phyloP scores from a whole-genome alignment of 2,797 vertebrate species.

The Myoxocephalus aenaeus region DNA sequence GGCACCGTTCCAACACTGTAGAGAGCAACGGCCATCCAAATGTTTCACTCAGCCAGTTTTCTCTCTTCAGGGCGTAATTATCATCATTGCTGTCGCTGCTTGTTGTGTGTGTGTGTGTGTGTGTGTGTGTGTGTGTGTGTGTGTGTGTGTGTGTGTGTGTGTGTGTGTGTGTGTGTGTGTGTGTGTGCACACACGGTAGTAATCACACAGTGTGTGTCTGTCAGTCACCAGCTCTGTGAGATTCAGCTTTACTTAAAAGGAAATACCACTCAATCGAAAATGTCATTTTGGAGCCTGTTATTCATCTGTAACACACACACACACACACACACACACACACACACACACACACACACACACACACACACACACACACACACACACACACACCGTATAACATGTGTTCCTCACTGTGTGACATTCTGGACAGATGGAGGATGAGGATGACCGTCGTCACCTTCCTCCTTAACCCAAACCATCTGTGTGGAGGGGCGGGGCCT shows the following conservation, averaged over 20 bases:
- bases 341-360: slow-evolving; percentile 34
- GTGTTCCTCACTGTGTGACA: slow-evolving; percentile 65
- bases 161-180: slow-evolving; percentile 2
- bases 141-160: slow-evolving; percentile 12
- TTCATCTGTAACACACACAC: slow-evolving; percentile 45
- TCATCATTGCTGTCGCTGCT: too few species aligned
- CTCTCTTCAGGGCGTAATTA: too few species aligned
- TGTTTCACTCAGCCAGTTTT: too few species aligned
- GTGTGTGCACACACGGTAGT: not conserved
- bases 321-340: slow-evolving; percentile 1
- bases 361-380: slow-evolving; percentile 19
- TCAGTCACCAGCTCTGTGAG: slow-evolving; percentile 40
- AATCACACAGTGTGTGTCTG: slow-evolving; percentile 55
- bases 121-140: slow-evolving; percentile 20
- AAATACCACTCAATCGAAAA: slow-evolving; percentile 59
- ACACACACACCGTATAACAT: slow-evolving; percentile 20
- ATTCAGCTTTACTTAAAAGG: slow-evolving; percentile 56
- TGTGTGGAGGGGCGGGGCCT: slow-evolving; percentile 37
- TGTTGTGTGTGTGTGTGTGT: slow-evolving; percentile 4
- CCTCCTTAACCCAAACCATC: slow-evolving; percentile 56
- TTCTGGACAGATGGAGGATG: slow-evolving; percentile 67
- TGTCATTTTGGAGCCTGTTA: slow-evolving; percentile 61
- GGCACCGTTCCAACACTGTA: too few species aligned
- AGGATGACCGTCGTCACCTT: slow-evolving; percentile 66
- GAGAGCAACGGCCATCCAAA: too few species aligned